These are phyloP conservation scores for Umimayanthus chanpuru DNA, from an alignment of 92 coral and sea anemone genomes.

Conservation along the genomic window DNA sequence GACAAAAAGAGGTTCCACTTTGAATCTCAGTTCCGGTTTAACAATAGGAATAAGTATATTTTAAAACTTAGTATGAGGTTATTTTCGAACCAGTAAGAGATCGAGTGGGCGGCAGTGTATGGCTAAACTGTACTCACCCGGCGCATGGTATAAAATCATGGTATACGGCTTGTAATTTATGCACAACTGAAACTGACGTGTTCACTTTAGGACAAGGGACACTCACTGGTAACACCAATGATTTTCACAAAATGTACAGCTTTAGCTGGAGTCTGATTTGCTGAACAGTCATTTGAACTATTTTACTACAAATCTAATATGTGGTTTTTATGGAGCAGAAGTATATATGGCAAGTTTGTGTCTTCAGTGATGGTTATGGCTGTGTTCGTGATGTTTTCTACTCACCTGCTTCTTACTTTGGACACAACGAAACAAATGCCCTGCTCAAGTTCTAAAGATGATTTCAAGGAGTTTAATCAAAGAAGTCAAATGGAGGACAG, in stretches of 20 bases:
- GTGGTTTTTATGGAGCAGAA: neutral
- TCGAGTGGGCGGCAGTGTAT: too few species aligned
- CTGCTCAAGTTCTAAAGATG: neutral
- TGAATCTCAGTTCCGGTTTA: too few species aligned
- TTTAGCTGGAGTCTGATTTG: too few species aligned
- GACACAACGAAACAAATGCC: conserved; percentile 7
- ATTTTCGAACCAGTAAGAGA: too few species aligned
- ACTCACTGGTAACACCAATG: too few species aligned
- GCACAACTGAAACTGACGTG: neutral
- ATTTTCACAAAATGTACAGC: too few species aligned
- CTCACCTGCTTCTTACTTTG: neutral
- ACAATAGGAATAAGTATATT: too few species aligned
- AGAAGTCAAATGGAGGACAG: neutral
- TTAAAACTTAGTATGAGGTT: too few species aligned
- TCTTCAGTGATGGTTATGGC: neutral
- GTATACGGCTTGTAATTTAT: neutral
- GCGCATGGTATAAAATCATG: too few species aligned
- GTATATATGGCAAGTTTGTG: neutral
- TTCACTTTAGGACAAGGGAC: too few species aligned
- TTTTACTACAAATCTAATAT: neutral
- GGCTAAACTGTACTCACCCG: too few species aligned
- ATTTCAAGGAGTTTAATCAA: neutral
- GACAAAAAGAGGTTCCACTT: too few species aligned
- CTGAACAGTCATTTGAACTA: neutral
- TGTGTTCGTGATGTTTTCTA: neutral